Conservation (phyloP, 1,140 invertebrate genomes). For the Drosophila aff. region DNA sequence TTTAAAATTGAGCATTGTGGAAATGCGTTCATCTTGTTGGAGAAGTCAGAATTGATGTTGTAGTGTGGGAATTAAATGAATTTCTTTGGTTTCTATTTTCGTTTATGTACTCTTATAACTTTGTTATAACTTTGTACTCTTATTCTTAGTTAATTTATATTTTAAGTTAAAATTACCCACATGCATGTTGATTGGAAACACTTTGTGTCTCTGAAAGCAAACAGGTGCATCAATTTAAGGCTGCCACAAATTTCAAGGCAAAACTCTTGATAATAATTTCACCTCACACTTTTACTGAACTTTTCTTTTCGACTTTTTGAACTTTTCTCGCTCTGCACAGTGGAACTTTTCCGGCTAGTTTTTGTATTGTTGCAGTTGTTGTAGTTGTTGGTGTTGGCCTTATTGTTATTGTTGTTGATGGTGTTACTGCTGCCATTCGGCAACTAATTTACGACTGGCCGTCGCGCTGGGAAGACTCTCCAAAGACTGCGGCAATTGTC, state of each 20-base stretch:
- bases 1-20: background rate
- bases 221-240: constrained; percentile 43
- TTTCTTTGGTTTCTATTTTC: background rate
- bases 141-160: background rate
- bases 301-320: constrained; percentile 55
- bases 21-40: background rate
- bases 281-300: constrained; percentile 42
- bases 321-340: constrained; percentile 53
- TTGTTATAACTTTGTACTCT: too few relatives aligned
- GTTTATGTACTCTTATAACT: background rate
- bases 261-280: constrained; percentile 43
- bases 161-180: accelerated
- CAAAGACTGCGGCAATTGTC: constrained; percentile 74
- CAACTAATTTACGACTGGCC: constrained; percentile 75
- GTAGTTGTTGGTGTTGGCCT: constrained; percentile 1
- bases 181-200: background rate
- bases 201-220: background rate
- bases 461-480: constrained; percentile 65
- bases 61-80: background rate
- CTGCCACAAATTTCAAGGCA: constrained; percentile 33
- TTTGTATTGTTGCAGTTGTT: constrained; percentile 5
- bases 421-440: constrained; percentile 56
- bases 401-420: constrained; percentile 37
- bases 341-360: constrained; percentile 17
- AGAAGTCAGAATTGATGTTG: background rate